phyloP scores from a whole-genome alignment of 2,113 vertebrate species.

The Brachyhypopomus gauderio region DNA sequence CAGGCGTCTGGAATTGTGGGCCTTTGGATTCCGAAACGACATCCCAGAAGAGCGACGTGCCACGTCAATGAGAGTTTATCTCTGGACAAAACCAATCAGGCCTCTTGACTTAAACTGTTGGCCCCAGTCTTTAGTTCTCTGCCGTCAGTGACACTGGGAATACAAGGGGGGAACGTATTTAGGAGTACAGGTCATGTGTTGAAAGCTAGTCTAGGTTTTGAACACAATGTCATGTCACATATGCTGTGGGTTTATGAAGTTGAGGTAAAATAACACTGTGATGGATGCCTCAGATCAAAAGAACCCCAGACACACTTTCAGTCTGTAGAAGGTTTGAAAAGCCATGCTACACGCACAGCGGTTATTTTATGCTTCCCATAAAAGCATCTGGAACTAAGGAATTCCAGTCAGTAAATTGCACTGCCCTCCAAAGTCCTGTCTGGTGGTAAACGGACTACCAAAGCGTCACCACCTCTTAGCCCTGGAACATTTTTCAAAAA shows the following conservation, averaged over 20 bases:
- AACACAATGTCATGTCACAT: slow-evolving; percentile 1
- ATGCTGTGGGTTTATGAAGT: slow-evolving; percentile 3
- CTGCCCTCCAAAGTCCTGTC: slow-evolving; percentile 64
- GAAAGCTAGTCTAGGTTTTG: background rate
- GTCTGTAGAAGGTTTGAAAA: background rate
- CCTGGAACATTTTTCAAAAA: slow-evolving; percentile 60
- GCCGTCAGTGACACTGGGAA: background rate
- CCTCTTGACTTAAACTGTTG: background rate
- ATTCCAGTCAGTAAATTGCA: slow-evolving; percentile 73
- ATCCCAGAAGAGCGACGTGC: background rate
- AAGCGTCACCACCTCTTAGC: slow-evolving; percentile 62
- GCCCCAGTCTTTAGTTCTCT: background rate
- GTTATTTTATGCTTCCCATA: slow-evolving; percentile 72
- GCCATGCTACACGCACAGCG: slow-evolving; percentile 49
- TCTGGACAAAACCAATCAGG: background rate
- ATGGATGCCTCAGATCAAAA: slow-evolving; percentile 27
- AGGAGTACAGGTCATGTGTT: slow-evolving; percentile 1
- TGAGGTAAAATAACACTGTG: background rate
- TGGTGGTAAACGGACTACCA: slow-evolving; percentile 61
- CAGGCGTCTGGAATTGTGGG: slow-evolving; percentile 5
- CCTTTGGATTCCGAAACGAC: background rate
- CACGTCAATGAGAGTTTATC: background rate
- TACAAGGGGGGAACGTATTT: background rate
- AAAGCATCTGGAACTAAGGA: slow-evolving; percentile 74
- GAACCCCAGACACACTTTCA: slow-evolving; percentile 43